phyloP scores from a whole-genome alignment of 2,797 vertebrate species.

The Myripristis murdjan region DNA sequence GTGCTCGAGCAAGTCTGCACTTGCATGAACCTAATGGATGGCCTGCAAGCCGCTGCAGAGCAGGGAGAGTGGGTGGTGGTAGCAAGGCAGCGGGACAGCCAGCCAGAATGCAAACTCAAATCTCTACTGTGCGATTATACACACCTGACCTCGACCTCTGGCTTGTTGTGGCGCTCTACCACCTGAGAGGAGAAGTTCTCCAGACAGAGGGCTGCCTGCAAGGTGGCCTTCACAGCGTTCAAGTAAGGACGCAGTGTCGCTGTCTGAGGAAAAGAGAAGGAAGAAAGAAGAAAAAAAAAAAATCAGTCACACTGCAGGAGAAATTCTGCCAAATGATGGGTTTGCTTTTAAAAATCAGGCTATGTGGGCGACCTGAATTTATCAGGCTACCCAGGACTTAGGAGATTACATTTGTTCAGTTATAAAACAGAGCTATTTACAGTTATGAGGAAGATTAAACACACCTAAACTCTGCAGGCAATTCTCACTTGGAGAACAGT shows the following conservation, averaged over 20 bases:
- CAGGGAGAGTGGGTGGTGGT: constrained; percentile 14
- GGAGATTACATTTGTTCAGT: constrained; percentile 8
- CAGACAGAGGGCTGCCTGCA: constrained; percentile 97
- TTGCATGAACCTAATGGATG: constrained; percentile 30
- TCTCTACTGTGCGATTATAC: constrained; percentile 45
- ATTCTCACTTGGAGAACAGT: fast-evolving
- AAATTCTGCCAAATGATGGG: not conserved
- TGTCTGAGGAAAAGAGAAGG: constrained; percentile 85
- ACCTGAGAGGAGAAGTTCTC: constrained; percentile 99
- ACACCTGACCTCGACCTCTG: constrained; percentile 98
- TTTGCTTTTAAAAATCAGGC: not conserved
- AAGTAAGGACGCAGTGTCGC: constrained; percentile 98
- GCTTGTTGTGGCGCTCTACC: constrained; percentile 98
- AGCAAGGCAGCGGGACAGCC: not conserved
- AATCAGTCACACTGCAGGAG: not conserved
- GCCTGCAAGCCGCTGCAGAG: constrained; percentile 28
- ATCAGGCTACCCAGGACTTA: not conserved
- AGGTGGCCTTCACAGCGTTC: constrained; percentile 95
- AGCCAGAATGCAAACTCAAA: not conserved
- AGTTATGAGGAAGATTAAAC: not conserved
- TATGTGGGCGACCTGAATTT: not conserved
- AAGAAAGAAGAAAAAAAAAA: too few relatives aligned
- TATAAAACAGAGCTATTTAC: not conserved
- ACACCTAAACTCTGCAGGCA: too few relatives aligned
- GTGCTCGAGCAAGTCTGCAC: constrained; percentile 61